Base-by-base conservation (phyloP, 1,140 invertebrate species). In the Rhyacophila brunnea region DNA sequence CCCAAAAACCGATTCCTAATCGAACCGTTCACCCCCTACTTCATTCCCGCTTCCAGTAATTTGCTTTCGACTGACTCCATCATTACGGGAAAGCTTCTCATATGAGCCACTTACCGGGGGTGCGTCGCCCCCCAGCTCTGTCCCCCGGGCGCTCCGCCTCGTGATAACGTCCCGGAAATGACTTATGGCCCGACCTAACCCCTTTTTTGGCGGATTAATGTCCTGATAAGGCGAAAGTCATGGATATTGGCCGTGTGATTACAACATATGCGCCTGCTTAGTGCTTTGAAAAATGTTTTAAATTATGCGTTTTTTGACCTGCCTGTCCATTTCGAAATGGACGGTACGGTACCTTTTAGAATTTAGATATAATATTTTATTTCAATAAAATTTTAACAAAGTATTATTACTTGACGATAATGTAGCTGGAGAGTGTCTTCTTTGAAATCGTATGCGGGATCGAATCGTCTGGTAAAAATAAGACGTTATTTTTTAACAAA, bases 101-200 rank as follows among this genome's bases (percentile, higher is more conserved):
- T 28, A 28, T 40, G 38, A 15, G 38, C 38, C 38, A n/a, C n/a
- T n/a, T n/a, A 19, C 18, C 14, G 43, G 43, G 18, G 43, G 23
- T 28, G 23, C 23, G 23, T 28, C 23, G 23, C 23, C 43, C 18
- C 14, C 28, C 5, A 9, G 15, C 13, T 6, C 15, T 17, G 40
- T 14, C 43, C 48, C 49, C 43, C 55, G 46, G 34, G 7, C 28
- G n/a, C 45, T 23, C 35, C 34, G 7, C 59, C 13, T 14, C 23
- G 43, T 32, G 61, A 63, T 63, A 63, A 63, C 56, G 56, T 58
- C 40, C 61, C 61, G 61, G 61, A 63, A 63, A 63, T 63, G 61
- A 63, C 61, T 63, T 63, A 63, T 63, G 46, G 49, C 56, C 44
- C 48, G 34, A 35, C 50, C 61, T 51, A 50, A 58, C 56, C 56